These are phyloP conservation scores for Napeogenes inachia DNA, from an alignment of 2,888 invertebrate genomes.

Conservation along the genomic window DNA sequence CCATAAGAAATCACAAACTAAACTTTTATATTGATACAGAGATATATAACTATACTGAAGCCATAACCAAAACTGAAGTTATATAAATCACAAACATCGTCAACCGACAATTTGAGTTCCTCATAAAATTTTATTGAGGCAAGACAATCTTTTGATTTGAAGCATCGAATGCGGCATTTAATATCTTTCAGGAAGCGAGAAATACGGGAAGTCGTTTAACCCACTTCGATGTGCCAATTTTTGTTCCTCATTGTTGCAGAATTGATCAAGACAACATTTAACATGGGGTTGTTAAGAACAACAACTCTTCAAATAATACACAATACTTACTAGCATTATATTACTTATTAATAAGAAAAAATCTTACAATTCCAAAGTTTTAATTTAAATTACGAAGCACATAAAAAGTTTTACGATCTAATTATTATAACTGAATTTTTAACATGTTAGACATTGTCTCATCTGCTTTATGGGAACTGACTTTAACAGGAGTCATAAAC, in stretches of 20 bases:
- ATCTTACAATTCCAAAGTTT: too few species aligned
- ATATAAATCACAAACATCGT: conserved; percentile 5
- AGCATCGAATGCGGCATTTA: conserved; percentile 24
- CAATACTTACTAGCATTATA: too few species aligned
- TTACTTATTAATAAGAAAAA: too few species aligned
- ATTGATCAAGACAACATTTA: conserved; percentile 1
- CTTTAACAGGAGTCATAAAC: too few species aligned
- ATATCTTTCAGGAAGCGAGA: conserved; percentile 29
- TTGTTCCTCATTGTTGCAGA: conserved; percentile 22
- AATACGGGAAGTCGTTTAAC: conserved; percentile 30
- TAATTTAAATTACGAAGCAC: too few species aligned
- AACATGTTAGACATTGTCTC: too few species aligned
- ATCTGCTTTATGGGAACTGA: too few species aligned
- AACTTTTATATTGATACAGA: neutral
- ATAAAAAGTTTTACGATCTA: too few species aligned
- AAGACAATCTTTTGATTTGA: conserved; percentile 22
- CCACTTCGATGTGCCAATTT: conserved; percentile 28
- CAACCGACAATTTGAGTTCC: conserved; percentile 17
- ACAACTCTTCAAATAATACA: too few species aligned
- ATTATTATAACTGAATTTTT: too few species aligned
- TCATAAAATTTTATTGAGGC: conserved; percentile 25
- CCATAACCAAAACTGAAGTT: neutral
- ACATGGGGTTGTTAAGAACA: neutral
- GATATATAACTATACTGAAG: neutral
- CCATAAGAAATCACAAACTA: too few species aligned